Percentiles rank a stretch among this genome's conserved stretches.
Conservation (phyloP, 2,113 vertebrate genomes). For the Channa argus region DNA sequence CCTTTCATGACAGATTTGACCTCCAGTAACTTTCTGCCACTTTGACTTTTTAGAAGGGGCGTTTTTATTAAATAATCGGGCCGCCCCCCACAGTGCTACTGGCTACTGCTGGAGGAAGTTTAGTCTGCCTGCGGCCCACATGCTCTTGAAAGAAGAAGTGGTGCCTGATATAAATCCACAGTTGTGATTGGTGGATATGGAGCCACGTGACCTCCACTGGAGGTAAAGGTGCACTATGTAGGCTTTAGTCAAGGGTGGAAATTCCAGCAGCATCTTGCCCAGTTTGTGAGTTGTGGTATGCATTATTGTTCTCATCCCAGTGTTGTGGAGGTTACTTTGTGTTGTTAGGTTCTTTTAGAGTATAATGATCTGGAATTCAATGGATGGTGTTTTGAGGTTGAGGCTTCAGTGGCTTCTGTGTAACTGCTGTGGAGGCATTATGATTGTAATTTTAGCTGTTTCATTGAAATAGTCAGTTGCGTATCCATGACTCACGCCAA, state of each 20-base stretch:
- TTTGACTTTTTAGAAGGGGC: not conserved
- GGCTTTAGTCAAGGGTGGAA: conserved; percentile 48
- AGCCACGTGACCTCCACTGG: conserved; percentile 35
- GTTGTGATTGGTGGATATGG: conserved; percentile 27
- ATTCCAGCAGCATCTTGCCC: conserved; percentile 44
- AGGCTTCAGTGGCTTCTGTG: conserved; percentile 6
- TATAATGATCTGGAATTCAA: conserved; percentile 26
- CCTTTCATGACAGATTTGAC: conserved; percentile 13
- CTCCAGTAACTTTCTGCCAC: not conserved
- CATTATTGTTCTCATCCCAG: conserved; percentile 43
- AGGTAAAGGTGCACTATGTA: conserved; percentile 18
- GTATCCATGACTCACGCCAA: not conserved
- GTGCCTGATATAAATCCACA: conserved; percentile 1
- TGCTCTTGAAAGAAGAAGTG: conserved; percentile 65
- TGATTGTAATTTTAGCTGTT: not conserved
- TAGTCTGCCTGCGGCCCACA: not conserved
- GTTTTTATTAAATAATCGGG: conserved; percentile 1
- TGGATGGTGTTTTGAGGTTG: conserved; percentile 47
- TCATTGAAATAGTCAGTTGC: not conserved
- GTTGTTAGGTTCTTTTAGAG: conserved; percentile 48
- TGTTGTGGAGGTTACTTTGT: not conserved
- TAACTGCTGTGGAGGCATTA: not conserved
- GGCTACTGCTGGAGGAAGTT: conserved; percentile 52
- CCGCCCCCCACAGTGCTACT: not conserved
- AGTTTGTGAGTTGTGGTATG: not conserved